Conservation (phyloP, 1,140 invertebrate species). For the Bombus balteatus region DNA sequence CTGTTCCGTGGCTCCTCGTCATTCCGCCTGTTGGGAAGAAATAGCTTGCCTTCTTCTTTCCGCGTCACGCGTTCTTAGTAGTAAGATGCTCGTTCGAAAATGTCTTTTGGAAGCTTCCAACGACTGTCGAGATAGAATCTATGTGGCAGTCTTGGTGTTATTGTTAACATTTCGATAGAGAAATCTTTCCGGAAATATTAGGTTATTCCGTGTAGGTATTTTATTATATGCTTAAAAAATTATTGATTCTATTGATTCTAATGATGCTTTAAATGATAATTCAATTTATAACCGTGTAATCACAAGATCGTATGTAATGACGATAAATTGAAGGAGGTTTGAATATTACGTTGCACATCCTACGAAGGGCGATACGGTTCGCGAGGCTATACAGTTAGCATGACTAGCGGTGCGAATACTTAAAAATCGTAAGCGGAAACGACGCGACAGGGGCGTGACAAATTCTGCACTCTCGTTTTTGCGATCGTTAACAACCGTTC, state of each 20-base stretch:
- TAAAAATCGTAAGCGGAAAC: slow-evolving; percentile 17
- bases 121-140: no score
- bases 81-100: no score
- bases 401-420: slow-evolving; percentile 1
- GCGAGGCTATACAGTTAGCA: background rate
- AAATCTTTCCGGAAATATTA: no score
- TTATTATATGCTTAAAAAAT: no score
- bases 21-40: no score
- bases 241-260: background rate
- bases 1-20: background rate
- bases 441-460: slow-evolving; percentile 15
- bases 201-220: no score
- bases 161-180: no score
- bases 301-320: background rate
- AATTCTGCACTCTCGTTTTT: slow-evolving; percentile 10
- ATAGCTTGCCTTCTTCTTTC: background rate
- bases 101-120: no score
- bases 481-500: background rate
- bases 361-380: background rate
- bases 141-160: no score
- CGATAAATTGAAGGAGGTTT: background rate
- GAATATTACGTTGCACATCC: background rate
- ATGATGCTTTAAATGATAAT: background rate
- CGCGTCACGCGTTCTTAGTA: background rate
- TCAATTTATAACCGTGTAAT: no score